Evolutionary conservation across 2,113 vertebrate genomes (phyloP), one percentile per base, ranked within the genome.

Genomic region (Crocuta crocuta): DNA sequence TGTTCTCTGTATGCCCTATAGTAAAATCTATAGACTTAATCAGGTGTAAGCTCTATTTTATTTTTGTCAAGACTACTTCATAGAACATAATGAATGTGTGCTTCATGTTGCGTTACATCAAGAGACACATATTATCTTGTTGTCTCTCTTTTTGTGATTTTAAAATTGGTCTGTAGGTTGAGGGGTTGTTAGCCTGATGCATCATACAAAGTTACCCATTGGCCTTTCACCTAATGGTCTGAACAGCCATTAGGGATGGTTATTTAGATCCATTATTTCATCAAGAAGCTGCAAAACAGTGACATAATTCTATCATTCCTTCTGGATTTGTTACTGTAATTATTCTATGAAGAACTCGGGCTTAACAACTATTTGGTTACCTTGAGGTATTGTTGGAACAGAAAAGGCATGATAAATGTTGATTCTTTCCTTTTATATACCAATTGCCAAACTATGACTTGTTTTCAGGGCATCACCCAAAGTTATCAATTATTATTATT

Each of bases 271-370:
- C 45, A 96, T 85, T 89, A 81, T 94, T 50, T 94, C 91, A 89
- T 95, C 90, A 96, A 89, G 76, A 95, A 95, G 28, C 90, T 80
- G 63, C 43, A 90, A 96, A 92, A n/a, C 21, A 70, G 28, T 70
- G 43, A 81, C 81, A 48, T 43, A 71, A 43, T 86, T 94, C 35
- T 89, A 33, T 86, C n/a, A 17, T 73, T 88, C 24, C 23, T 80
- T 63, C n/a, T 74, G 48, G 9, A 65, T 55, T 87, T 92, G 45
- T 82, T 92, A 82, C 73, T 87, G 15, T 19, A 63, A 5, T 94
- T 87, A 48, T 90, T 78, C 43, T 65, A 24, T 7, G 24, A 70
- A 84, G 58, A 94, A 82, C 23, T 76, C 92, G 63, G 65, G 35
- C 33, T 65, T 89, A 68, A 85, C 39, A 94, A n/a, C 70, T 71